Base-by-base conservation (phyloP, 2,888 invertebrate species). In the Scaptomyza caliginosa region DNA sequence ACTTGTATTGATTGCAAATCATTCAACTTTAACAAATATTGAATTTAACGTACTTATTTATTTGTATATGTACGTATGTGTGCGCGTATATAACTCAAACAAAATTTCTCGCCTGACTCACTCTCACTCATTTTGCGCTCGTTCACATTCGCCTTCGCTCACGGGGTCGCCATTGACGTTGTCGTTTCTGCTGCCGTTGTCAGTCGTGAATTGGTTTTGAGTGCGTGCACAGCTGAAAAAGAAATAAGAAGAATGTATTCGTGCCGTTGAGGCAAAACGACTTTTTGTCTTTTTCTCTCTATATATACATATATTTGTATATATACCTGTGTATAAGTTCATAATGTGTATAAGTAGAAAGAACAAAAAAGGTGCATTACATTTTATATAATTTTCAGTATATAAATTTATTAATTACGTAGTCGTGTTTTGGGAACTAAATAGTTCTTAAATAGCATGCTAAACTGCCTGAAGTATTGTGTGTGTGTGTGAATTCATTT, bases 121-220 rank as follows among this genome's bases (percentile, higher is more conserved):
- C 49, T 74, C 49, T 67, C 67, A 73, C 74, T 74, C 68, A 43
- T 46, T 62, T 64, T 59, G 19, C 19, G 38, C 59, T 59, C 59
- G 28, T 46, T 59, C 40, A 34, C 34, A 30, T 43, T 71, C 54
- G 45, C 48, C 48, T 49, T 64, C 45, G 42, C 48, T 63, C 34
- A 36, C 72, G 43, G 59, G 70, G 55, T 79, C 66, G 78, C 43
- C 54, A 66, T 67, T 69, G 81, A 58, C 64, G 74, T 69, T 48
- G 65, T 46, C 54, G 69, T 39, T 55, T 50, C 52, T 70, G 54
- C 43, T 62, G 57, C 42, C 26, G 68, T 28, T 55, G 66, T 68
- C 81, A 88, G 85, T 88, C 89, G 88, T 79, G 75, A 74, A 80
- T 89, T 86, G 80, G 67, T 71, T 74, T 78, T 81, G 77, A 85